Conservation (phyloP, 2,888 invertebrate species). For the Mesorhabditis spiculigera region DNA sequence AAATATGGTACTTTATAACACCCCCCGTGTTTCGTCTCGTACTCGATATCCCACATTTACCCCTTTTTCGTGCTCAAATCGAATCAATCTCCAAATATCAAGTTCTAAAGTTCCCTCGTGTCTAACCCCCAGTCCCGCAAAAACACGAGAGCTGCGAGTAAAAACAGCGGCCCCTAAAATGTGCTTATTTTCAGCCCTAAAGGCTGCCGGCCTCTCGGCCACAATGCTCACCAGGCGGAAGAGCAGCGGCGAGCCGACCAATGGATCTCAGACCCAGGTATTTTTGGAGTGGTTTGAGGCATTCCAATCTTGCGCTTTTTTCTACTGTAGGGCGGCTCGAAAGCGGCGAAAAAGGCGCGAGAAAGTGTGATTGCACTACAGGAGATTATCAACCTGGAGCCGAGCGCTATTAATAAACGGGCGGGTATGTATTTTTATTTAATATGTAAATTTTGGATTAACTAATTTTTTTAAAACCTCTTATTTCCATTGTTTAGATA, state of each 20-base stretch:
- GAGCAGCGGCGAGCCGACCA: slow-evolving; percentile 31
- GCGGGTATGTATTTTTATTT: not conserved
- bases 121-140: too few species aligned
- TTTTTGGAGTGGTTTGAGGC: not conserved
- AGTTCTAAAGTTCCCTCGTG: too few species aligned
- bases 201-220: slow-evolving; percentile 54
- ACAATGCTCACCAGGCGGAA: slow-evolving; percentile 55
- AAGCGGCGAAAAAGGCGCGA: not conserved
- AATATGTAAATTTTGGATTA: too few species aligned
- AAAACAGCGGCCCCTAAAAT: too few species aligned
- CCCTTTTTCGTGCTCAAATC: too few species aligned
- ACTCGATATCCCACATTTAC: too few species aligned
- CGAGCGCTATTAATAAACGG: slow-evolving; percentile 2
- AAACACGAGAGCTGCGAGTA: too few species aligned
- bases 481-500: slow-evolving; percentile 25
- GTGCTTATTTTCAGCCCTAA: slow-evolving; percentile 38
- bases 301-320: not conserved
- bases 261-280: not conserved
- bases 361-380: slow-evolving; percentile 4
- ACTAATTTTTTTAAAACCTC: not conserved
- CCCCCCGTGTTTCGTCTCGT: too few species aligned
- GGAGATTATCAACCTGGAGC: slow-evolving; percentile 26
- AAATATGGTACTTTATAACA: too few species aligned
- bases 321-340: slow-evolving; percentile 1
- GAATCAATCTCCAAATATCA: too few species aligned